Base-by-base conservation (phyloP, 2,113 vertebrate genomes). In the Heterochromis multidens region DNA sequence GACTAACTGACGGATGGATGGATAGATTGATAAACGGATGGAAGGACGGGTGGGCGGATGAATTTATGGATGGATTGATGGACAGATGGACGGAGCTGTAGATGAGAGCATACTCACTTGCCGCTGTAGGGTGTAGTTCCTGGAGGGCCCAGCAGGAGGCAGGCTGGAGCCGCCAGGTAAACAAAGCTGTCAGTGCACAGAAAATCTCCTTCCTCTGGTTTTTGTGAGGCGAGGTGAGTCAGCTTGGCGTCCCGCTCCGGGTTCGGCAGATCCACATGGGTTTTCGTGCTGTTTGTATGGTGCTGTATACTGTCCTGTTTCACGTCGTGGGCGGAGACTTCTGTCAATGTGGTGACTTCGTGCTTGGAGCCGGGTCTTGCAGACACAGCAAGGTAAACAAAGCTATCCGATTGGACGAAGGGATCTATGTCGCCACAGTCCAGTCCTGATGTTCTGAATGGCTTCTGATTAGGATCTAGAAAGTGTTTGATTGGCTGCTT, bases 131-230 rank as follows among this genome's bases (percentile, higher is more conserved):
- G 25, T 16, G 94, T 77, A 23, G 87, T 94, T 63, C 95, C 95
- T 61, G 92, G 87, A 7, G 95, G 93, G 17, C 88, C 94, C 87
- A 96, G 86, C 25, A 96, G 87, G 87, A 94, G 95, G 88, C 96
- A 96, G 62, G 93, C 95, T 46, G 96, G 96, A 80, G 95, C 96
- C 29, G 96, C 95, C 83, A 96, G 93, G 88, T 96, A 96, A 35
- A 96, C 95, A n/a, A 96, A 96, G 83, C 96, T 96, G 58, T 96
- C 96, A 0, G 96, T 96, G 87, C 95, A 96, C 63, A 96, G 91
- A 62, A 96, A 96, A 88, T 96, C 96, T 77, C 94, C 95, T 86
- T 95, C 96, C 27, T 96, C 96, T 33, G 92, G 93, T 70, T 92
- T 92, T 23, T 91, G 85, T 27, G 90, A 84, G 56, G 4, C 6